Evolutionary conservation across 2,888 invertebrate species (phyloP), one percentile per base, ranked within the genome.

Genomic region (Scaptomyza reducta): DNA sequence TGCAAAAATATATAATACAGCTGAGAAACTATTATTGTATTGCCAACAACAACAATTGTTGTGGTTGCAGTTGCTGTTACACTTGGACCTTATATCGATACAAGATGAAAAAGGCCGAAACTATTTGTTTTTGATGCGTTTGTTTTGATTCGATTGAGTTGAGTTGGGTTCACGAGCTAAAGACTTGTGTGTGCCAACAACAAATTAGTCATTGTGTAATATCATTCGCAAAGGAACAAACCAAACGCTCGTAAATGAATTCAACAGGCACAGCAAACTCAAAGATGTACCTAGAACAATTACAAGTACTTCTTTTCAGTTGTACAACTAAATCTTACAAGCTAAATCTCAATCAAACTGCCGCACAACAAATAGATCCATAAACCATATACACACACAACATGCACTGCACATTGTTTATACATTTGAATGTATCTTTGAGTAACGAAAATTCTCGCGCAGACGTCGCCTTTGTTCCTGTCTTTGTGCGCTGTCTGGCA

Each of bases 271-370:
- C 40, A 4, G 6, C 1, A 58, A 72, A 61, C 38, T 47, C 55
- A 40, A 31, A 27, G 25, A 10, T 38, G 5, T 10, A 16, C 40
- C 35, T 10, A 4, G 18, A 45, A 16, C 4, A 13, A 22, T 5
- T 18, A 13, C 14, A 51, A 47, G 16, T 42, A 49, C 60, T 53
- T 47, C 57, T 40, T n/a, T 35, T 58, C 70, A 84, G 69, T 84
- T 85, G 62, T 61, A 22, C 64, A 82, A 85, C 77, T 73, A 77
- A 79, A 79, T 71, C 55, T 73, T 71, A 68, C 77, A 67, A 77
- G 83, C 80, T 80, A 65, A 87, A 73, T 79, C 88, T 83, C 72
- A 79, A 77, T 58, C 51, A 79, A 79, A 82, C 87, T 65, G 77
- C 77, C 63, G 45, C 59, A 60, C 63, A 71, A 25, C 44, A 79